Evolutionary conservation across 2,797 vertebrate species (phyloP).

Genomic region (Pteropus rufus): DNA sequence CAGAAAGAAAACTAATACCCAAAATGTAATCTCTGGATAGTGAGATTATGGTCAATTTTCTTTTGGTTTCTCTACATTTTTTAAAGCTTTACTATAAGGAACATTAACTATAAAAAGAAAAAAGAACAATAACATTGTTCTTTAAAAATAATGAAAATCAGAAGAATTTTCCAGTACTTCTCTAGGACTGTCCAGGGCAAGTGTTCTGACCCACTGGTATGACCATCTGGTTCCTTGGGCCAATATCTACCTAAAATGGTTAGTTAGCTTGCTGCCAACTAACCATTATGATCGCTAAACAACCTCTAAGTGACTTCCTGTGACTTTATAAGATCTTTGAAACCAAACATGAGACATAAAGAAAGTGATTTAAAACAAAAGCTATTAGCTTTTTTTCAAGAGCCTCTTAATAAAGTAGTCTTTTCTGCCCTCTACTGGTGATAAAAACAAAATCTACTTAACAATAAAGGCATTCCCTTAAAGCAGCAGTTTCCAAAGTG

Average conservation of each 20-base stretch:
- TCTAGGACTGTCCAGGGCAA: neutral
- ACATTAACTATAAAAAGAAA: constrained; percentile 15
- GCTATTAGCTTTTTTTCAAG: neutral
- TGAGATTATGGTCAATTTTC: neutral
- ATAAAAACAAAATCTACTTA: constrained; percentile 17
- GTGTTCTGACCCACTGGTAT: neutral
- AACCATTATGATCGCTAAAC: neutral
- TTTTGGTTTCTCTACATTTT: neutral
- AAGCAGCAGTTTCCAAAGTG: neutral
- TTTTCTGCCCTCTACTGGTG: constrained; percentile 67
- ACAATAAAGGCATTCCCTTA: neutral
- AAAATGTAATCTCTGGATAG: neutral
- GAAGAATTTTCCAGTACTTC: neutral
- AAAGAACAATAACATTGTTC: neutral
- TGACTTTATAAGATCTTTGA: neutral
- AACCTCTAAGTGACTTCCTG: neutral
- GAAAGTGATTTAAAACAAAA: constrained; percentile 44
- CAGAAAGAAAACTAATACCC: neutral
- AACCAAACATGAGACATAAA: constrained; percentile 11
- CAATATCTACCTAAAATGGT: neutral
- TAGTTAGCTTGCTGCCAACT: neutral
- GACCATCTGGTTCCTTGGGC: neutral
- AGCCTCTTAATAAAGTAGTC: neutral
- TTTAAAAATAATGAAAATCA: neutral
- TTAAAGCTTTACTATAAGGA: neutral